Percentiles rank a stretch among this genome's conserved stretches.
phyloP scores from a whole-genome alignment of 2,113 vertebrate genomes.

The Ceyx melanurus region DNA sequence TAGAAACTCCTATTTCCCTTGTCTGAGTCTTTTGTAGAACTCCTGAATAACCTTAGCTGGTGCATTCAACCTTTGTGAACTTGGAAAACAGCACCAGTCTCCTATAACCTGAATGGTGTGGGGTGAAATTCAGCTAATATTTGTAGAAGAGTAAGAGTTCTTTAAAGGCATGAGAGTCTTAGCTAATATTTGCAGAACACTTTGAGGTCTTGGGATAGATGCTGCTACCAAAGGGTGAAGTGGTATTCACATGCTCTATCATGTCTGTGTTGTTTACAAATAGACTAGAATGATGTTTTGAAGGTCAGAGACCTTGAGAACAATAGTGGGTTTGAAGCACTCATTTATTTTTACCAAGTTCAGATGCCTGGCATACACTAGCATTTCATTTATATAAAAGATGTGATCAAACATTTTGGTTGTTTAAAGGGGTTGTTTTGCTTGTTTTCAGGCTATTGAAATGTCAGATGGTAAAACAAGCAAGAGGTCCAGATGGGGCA shows the following conservation, averaged over 20 bases:
- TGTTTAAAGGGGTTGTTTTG: constrained; percentile 45
- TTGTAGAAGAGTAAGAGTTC: constrained; percentile 37
- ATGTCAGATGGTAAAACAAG: constrained; percentile 63
- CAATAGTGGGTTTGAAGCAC: constrained; percentile 64
- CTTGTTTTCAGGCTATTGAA: constrained; percentile 60
- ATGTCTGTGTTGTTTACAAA: constrained; percentile 67
- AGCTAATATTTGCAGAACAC: constrained; percentile 53
- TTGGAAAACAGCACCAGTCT: not conserved
- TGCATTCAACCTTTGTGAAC: not conserved
- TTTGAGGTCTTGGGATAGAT: constrained; percentile 38
- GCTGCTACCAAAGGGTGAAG: constrained; percentile 55
- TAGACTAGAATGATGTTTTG: constrained; percentile 65
- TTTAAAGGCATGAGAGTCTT: constrained; percentile 13
- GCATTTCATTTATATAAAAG: constrained; percentile 62
- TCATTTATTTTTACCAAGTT: constrained; percentile 68
- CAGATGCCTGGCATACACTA: constrained; percentile 66
- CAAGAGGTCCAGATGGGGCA: constrained; percentile 64
- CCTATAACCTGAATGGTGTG: not conserved
- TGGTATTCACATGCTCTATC: constrained; percentile 52
- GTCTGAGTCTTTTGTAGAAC: not conserved
- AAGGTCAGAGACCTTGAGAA: constrained; percentile 68
- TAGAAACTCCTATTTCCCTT: not conserved
- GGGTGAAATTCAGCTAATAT: constrained; percentile 40
- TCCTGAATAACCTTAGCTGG: not conserved
- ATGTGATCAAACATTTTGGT: constrained; percentile 58